Conservation (phyloP, 1,140 invertebrate genomes). For the Galleria mellonella region DNA sequence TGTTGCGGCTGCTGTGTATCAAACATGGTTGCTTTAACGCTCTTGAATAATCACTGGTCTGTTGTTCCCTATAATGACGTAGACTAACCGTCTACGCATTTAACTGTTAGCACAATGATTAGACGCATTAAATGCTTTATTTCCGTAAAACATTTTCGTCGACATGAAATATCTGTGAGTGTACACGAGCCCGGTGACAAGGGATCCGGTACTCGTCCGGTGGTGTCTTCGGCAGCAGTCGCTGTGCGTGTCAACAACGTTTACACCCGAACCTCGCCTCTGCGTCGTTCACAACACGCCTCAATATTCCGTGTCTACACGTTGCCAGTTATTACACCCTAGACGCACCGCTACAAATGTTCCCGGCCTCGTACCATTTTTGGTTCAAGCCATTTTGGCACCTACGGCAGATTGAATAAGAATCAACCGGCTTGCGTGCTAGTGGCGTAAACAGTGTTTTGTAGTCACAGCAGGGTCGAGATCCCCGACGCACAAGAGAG, state of each 20-base stretch:
- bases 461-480: slow-evolving; percentile 37
- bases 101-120: slow-evolving; percentile 6
- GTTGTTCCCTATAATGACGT: slow-evolving; percentile 20
- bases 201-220: slow-evolving; percentile 59
- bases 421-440: slow-evolving; percentile 19
- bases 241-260: slow-evolving; percentile 35
- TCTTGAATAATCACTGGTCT: slow-evolving; percentile 26
- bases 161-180: slow-evolving; percentile 33
- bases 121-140: slow-evolving; percentile 6
- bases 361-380: slow-evolving; percentile 50
- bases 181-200: slow-evolving; percentile 46
- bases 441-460: slow-evolving; percentile 39
- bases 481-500: slow-evolving; percentile 67
- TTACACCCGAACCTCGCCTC: slow-evolving; percentile 31
- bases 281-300: slow-evolving; percentile 22
- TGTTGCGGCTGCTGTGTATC: not conserved
- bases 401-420: slow-evolving; percentile 24
- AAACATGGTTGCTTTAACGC: not conserved
- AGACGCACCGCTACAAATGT: slow-evolving; percentile 53
- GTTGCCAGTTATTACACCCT: slow-evolving; percentile 52
- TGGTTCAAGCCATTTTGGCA: slow-evolving; percentile 29
- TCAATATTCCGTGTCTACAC: slow-evolving; percentile 27
- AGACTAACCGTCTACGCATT: slow-evolving; percentile 28
- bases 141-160: slow-evolving; percentile 3
- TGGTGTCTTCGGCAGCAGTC: slow-evolving; percentile 61